Conservation (phyloP, 2,797 vertebrate genomes). For the Halcyon smyrnensis region DNA sequence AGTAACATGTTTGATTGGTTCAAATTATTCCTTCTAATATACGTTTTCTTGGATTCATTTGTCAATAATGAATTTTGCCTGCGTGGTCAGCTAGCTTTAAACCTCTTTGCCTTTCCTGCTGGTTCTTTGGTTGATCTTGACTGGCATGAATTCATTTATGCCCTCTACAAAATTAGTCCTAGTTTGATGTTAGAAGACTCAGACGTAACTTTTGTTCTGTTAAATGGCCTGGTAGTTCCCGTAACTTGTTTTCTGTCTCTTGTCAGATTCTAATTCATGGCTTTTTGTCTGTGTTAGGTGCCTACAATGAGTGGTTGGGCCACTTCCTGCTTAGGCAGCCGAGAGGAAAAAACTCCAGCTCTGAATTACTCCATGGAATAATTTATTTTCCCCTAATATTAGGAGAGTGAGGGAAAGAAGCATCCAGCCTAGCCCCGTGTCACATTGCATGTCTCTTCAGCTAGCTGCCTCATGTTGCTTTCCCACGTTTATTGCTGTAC, state of each 20-base stretch:
- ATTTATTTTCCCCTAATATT: neutral
- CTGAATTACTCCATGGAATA: neutral
- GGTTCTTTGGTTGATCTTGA: neutral
- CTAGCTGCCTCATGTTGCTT: neutral
- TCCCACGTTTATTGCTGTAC: neutral
- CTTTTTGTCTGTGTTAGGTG: neutral
- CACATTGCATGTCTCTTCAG: neutral
- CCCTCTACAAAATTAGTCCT: neutral
- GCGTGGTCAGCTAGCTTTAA: neutral
- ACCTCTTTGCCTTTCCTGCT: neutral
- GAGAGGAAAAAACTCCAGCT: neutral
- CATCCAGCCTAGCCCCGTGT: accelerated
- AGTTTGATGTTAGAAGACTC: neutral
- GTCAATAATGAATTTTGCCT: neutral
- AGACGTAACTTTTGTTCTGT: neutral
- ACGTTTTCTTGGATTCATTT: neutral
- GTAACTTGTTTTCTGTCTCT: slow-evolving; percentile 9
- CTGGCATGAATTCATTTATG: neutral
- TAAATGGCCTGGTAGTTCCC: neutral
- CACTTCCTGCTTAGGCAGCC: neutral
- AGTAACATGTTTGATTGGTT: neutral
- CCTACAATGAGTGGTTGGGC: neutral
- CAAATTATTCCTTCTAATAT: neutral
- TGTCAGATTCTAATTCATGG: neutral
- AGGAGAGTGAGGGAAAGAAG: neutral